Evolutionary conservation across 92 coral and sea anemone genomes (phyloP).

Genomic region (Chrysogorgia sp.): DNA sequence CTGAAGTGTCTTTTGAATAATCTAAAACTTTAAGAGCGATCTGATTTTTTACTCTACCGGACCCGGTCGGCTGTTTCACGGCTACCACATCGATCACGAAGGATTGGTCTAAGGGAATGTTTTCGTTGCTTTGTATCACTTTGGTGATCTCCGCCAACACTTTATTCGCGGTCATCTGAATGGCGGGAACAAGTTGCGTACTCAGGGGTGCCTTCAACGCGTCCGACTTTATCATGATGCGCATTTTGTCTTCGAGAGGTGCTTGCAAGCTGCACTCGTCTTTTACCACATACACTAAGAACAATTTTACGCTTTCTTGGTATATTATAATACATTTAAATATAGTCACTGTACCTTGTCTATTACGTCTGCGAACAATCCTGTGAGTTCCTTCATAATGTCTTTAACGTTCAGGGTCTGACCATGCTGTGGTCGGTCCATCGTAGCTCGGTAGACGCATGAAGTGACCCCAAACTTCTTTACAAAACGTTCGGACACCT

Average conservation of each 20-base stretch:
- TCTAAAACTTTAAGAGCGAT: not conserved
- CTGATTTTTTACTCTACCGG: no score
- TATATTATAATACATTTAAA: no score
- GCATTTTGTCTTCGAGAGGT: not conserved
- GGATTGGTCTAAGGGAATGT: not conserved
- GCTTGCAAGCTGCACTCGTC: not conserved
- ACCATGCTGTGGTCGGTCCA: no score
- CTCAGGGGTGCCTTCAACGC: constrained; percentile 1
- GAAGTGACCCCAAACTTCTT: no score
- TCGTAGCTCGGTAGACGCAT: no score
- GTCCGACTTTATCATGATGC: not conserved
- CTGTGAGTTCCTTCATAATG: no score
- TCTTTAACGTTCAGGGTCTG: no score
- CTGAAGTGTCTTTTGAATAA: not conserved
- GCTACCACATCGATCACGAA: not conserved
- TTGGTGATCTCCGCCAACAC: not conserved
- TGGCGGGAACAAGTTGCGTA: not conserved
- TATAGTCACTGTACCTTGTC: no score
- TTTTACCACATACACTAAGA: not conserved
- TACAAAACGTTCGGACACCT: no score
- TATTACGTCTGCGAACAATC: no score
- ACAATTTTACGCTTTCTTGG: no score
- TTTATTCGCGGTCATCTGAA: not conserved
- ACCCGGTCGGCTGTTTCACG: not conserved
- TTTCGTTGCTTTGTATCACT: constrained; percentile 3